These are phyloP conservation scores for Drosophila bipectinata DNA, from an alignment of 1,140 invertebrate genomes.

Conservation along the genomic window DNA sequence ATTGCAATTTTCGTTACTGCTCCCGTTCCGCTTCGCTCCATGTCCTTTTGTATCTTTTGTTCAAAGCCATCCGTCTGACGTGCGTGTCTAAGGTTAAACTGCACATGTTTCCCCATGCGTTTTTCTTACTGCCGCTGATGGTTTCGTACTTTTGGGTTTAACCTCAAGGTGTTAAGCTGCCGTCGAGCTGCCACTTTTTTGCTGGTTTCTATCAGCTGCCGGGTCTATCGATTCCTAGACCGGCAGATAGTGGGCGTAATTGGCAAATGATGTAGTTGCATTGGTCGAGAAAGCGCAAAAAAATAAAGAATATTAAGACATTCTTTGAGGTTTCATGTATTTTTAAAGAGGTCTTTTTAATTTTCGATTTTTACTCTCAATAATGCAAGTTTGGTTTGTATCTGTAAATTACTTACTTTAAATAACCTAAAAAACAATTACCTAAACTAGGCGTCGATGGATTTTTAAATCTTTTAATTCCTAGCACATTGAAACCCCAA, in stretches of 20 bases:
- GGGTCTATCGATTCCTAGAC: conserved; percentile 42
- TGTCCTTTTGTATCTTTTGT: conserved; percentile 51
- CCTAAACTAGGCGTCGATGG: background rate
- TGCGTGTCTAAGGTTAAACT: conserved; percentile 73
- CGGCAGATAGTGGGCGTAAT: conserved; percentile 32
- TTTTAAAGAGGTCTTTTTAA: too few relatives aligned
- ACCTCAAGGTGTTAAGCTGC: conserved; percentile 67
- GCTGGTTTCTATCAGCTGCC: background rate
- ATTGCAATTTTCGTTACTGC: background rate
- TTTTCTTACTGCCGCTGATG: conserved; percentile 50
- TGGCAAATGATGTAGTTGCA: conserved; percentile 50
- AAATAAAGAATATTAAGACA: background rate
- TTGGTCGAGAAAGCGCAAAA: background rate
- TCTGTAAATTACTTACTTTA: too few relatives aligned
- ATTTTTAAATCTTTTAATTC: background rate
- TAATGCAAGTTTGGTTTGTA: too few relatives aligned
- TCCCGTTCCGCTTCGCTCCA: background rate
- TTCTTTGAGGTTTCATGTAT: too few relatives aligned
- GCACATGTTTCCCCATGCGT: conserved; percentile 66
- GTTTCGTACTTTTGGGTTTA: conserved; percentile 51
- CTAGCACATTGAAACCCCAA: background rate
- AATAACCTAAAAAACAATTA: too few relatives aligned
- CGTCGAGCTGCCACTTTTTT: conserved; percentile 39
- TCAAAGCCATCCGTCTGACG: conserved; percentile 36
- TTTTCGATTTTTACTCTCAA: too few relatives aligned